Percentiles rank a stretch among this genome's conserved stretches.
Evolutionary conservation across 2,797 vertebrate species (phyloP).

Genomic region (Lagodon rhomboides): DNA sequence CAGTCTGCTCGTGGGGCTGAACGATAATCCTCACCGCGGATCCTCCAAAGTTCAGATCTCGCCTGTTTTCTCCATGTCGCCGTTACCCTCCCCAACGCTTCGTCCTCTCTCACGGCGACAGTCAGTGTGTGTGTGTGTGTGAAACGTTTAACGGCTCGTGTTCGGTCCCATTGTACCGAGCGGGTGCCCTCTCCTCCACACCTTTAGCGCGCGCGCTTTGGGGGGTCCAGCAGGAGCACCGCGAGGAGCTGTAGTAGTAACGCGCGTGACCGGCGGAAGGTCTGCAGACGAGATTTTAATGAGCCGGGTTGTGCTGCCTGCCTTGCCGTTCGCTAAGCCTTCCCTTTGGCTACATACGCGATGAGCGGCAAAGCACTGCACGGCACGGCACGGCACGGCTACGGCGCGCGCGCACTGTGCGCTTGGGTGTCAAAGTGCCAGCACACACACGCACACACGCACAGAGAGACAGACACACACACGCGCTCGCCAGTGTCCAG

Average conservation of each 20-base stretch:
- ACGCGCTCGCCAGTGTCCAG: slow-evolving; percentile 8
- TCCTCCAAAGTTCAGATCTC: slow-evolving; percentile 73
- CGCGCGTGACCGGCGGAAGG: slow-evolving; percentile 70
- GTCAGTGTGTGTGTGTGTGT: background rate
- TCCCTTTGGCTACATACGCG: slow-evolving; percentile 28
- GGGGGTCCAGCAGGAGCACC: slow-evolving; percentile 42
- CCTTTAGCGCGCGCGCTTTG: slow-evolving; percentile 56
- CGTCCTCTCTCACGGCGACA: slow-evolving; percentile 6
- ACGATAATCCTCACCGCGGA: slow-evolving; percentile 56
- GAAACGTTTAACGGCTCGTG: slow-evolving; percentile 47
- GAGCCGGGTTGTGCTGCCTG: slow-evolving; percentile 45
- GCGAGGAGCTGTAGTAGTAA: slow-evolving; percentile 53
- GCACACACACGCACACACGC: slow-evolving; percentile 13
- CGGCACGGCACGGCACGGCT: slow-evolving; percentile 1
- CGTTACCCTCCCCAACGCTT: slow-evolving; percentile 26
- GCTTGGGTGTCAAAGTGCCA: slow-evolving; percentile 58
- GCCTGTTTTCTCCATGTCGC: slow-evolving; percentile 65
- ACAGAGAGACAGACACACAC: background rate
- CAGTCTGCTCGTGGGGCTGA: slow-evolving; percentile 28
- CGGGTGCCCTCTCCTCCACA: slow-evolving; percentile 54
- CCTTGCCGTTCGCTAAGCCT: slow-evolving; percentile 47
- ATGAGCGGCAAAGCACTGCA: slow-evolving; percentile 25
- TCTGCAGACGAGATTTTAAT: slow-evolving; percentile 70
- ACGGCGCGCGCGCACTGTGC: slow-evolving; percentile 36
- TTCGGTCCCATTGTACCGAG: slow-evolving; percentile 66